phyloP scores from a whole-genome alignment of 2,113 vertebrate species.

The Phasianus colchicus region DNA sequence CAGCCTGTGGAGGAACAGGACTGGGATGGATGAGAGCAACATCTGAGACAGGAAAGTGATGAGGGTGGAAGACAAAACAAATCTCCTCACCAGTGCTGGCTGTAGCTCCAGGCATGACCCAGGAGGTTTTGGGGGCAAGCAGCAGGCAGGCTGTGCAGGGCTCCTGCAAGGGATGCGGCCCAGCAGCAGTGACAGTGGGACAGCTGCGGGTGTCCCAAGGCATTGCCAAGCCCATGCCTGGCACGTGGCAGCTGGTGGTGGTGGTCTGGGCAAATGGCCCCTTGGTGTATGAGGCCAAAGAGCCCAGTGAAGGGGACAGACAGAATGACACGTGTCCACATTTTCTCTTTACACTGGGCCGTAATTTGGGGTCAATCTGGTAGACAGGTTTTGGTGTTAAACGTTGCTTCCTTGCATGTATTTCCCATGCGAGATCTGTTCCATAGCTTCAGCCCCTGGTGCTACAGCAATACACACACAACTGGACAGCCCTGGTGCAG shows the following conservation, averaged over 20 bases:
- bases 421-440: neutral
- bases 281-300: neutral
- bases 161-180: neutral
- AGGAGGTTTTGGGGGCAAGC: neutral
- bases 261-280: neutral
- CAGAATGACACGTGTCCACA: rapidly evolving
- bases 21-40: neutral
- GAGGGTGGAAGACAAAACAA: neutral
- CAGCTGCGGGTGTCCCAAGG: rapidly evolving
- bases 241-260: neutral
- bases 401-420: rapidly evolving
- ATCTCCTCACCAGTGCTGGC: neutral
- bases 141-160: rapidly evolving
- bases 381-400: neutral
- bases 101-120: neutral
- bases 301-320: neutral
- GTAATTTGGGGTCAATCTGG: neutral
- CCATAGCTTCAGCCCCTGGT: rapidly evolving
- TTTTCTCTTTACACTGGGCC: neutral
- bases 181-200: neutral
- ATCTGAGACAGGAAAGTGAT: neutral
- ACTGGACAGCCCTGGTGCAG: neutral
- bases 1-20: neutral
- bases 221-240: neutral
- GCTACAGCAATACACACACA: neutral